Percentiles rank a stretch among this genome's conserved stretches.
Conservation (phyloP, 1,140 invertebrate species). For the Calephelis nemesis region DNA sequence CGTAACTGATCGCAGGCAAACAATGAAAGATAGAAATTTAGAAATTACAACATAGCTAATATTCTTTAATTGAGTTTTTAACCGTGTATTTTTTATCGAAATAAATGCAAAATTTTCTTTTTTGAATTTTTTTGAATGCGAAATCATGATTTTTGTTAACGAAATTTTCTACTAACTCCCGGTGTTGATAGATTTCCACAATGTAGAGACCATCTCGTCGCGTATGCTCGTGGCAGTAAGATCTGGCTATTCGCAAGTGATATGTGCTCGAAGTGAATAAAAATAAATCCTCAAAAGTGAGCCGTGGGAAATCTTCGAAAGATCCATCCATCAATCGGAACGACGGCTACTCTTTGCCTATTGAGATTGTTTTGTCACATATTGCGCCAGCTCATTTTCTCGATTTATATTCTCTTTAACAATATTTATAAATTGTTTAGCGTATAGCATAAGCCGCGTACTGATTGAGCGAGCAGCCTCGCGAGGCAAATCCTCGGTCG, state of each 20-base stretch:
- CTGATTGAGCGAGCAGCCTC: not conserved
- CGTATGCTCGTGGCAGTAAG: not conserved
- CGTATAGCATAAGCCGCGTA: too few relatives aligned
- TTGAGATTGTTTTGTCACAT: slow-evolving; percentile 5
- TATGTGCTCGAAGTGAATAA: not conserved
- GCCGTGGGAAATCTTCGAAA: slow-evolving; percentile 1
- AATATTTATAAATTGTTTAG: too few relatives aligned
- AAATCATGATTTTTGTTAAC: too few relatives aligned
- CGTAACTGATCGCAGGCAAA: too few relatives aligned
- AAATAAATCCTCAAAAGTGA: not conserved
- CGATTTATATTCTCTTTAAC: not conserved
- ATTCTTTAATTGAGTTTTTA: too few relatives aligned
- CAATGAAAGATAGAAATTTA: too few relatives aligned
- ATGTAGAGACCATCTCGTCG: not conserved
- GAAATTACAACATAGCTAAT: too few relatives aligned
- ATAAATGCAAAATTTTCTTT: too few relatives aligned
- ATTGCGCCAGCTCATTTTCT: not conserved
- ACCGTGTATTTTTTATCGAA: too few relatives aligned
- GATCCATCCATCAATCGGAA: slow-evolving; percentile 1
- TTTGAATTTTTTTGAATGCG: too few relatives aligned
- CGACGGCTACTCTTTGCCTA: not conserved
- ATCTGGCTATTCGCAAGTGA: not conserved
- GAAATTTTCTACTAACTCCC: not conserved
- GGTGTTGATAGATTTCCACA: not conserved
- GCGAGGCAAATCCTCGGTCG: slow-evolving; percentile 20